These are phyloP conservation scores for Lethocerus indicus DNA, from an alignment of 1,140 invertebrate species.

Conservation along the genomic window DNA sequence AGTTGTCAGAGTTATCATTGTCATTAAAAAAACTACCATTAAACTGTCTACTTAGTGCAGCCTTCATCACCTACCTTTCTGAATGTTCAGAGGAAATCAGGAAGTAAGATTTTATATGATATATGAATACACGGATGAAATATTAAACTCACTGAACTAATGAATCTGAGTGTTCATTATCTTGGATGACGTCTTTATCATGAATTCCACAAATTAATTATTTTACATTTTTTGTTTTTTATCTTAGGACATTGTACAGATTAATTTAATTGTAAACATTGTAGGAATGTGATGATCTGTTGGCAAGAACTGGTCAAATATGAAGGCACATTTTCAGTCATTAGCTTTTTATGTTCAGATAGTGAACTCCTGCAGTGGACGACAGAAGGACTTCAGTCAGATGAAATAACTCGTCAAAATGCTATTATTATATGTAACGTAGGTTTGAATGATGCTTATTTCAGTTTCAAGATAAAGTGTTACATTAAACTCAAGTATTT, in stretches of 20 bases:
- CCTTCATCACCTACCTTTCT: slow-evolving; percentile 59
- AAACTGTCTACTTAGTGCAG: slow-evolving; percentile 36
- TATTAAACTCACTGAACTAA: too few species aligned
- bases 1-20: background rate
- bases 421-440: slow-evolving; percentile 62
- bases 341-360: slow-evolving; percentile 51
- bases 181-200: too few species aligned
- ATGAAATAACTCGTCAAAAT: slow-evolving; percentile 66
- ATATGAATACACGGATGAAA: too few species aligned
- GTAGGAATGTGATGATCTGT: too few species aligned
- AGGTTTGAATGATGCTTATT: slow-evolving; percentile 6
- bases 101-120: slow-evolving; percentile 22
- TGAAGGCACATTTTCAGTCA: slow-evolving; percentile 37
- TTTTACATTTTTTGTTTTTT: too few species aligned
- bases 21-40: background rate
- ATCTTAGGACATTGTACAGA: too few species aligned
- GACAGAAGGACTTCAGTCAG: slow-evolving; percentile 63
- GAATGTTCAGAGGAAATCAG: slow-evolving; percentile 47
- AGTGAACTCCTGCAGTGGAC: slow-evolving; percentile 75
- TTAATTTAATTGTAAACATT: too few species aligned
- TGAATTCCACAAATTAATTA: too few species aligned
- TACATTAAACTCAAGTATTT: background rate
- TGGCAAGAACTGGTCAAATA: slow-evolving; percentile 5
- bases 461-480: background rate
- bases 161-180: too few species aligned